A percentile compares a stretch with the other conserved stretches of the same genome.
phyloP scores from a whole-genome alignment of 2,888 invertebrate species.

The Baronia brevicornis region DNA sequence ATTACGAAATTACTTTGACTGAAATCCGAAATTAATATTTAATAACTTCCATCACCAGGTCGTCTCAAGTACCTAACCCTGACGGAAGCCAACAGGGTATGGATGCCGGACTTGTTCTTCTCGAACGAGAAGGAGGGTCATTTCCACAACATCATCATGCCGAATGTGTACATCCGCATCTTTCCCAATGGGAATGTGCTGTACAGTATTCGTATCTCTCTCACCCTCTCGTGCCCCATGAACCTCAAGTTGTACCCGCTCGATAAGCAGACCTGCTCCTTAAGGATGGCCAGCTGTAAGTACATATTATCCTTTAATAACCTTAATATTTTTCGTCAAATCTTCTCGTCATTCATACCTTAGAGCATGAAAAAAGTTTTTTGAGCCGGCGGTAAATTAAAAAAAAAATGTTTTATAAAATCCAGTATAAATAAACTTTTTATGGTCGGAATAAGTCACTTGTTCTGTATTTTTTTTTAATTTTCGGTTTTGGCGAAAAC shows the following conservation, averaged over 20 bases:
- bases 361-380: too few relatives aligned
- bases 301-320: conserved; percentile 33
- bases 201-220: conserved; percentile 97
- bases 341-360: too few relatives aligned
- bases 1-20: too few relatives aligned
- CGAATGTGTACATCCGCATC: conserved; percentile 97
- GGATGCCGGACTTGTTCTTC: conserved; percentile 99
- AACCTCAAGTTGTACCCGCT: conserved; percentile 96
- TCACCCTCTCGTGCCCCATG: conserved; percentile 98
- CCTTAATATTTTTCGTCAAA: too few relatives aligned
- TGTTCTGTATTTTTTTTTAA: too few relatives aligned
- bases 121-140: conserved; percentile 98
- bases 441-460: too few relatives aligned
- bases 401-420: too few relatives aligned
- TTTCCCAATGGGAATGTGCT: conserved; percentile 96
- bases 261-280: conserved; percentile 95
- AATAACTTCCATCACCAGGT: conserved; percentile 66
- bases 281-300: conserved; percentile 98
- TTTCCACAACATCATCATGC: conserved; percentile 98
- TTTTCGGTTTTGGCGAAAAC: too few relatives aligned
- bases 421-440: too few relatives aligned
- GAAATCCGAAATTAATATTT: not conserved
- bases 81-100: conserved; percentile 95
- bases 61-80: conserved; percentile 93
- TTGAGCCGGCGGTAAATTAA: too few relatives aligned